These are phyloP conservation scores for Hypotaenidia philippensis DNA, from an alignment of 2,797 vertebrate species.

Conservation along the genomic window DNA sequence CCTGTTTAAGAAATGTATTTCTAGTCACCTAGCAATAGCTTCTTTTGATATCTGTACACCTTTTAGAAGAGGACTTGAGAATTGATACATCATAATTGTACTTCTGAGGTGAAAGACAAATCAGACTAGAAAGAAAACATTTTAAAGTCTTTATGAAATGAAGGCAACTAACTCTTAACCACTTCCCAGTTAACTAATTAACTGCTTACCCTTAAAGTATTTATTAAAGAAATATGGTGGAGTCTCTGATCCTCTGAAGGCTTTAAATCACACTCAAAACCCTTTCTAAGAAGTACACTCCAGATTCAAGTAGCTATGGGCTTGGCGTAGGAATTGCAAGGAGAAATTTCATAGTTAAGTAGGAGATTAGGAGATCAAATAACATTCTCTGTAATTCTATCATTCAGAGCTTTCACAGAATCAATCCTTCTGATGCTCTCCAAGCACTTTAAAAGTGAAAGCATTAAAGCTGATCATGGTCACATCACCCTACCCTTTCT, in stretches of 20 bases:
- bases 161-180: conserved; percentile 39
- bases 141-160: conserved; percentile 9
- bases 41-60: neutral
- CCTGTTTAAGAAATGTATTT: conserved; percentile 18
- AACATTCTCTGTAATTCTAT: neutral
- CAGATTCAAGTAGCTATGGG: neutral
- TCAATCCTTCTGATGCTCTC: conserved; percentile 12
- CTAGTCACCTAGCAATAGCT: neutral
- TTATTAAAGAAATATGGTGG: neutral
- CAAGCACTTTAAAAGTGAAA: neutral
- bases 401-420: neutral
- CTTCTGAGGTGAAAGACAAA: conserved; percentile 20
- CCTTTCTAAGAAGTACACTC: conserved; percentile 10
- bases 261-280: neutral
- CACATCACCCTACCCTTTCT: neutral
- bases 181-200: conserved; percentile 33
- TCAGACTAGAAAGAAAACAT: neutral
- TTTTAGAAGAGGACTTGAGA: neutral
- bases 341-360: neutral
- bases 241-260: neutral
- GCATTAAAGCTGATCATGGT: neutral
- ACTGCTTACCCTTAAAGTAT: neutral
- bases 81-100: neutral
- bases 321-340: neutral
- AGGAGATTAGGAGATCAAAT: conserved; percentile 28